Conservation (phyloP, 2,888 invertebrate genomes). For the Clunio marinus region DNA sequence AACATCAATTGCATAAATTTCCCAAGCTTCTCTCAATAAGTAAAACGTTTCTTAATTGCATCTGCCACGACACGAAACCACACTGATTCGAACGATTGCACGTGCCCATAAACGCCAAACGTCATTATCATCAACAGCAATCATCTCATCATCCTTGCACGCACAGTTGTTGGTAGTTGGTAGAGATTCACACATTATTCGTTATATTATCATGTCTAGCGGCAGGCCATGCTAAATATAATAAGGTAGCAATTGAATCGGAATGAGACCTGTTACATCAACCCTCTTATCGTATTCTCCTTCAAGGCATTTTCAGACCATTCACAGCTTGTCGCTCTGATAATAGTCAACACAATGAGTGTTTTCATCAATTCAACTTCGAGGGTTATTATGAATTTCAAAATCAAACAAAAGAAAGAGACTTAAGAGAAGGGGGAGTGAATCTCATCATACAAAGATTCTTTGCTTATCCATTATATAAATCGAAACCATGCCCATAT, state of each 20-base stretch:
- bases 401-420: conserved; percentile 7
- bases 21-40: no score
- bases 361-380: conserved; percentile 18
- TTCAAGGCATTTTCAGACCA: background rate
- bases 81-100: conserved; percentile 16
- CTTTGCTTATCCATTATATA: no score
- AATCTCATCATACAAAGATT: background rate
- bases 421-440: background rate
- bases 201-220: conserved; percentile 7
- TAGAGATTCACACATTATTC: background rate
- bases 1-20: no score
- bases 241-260: conserved; percentile 30
- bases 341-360: background rate
- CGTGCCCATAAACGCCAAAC: conserved; percentile 28
- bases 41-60: background rate
- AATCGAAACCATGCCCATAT: background rate
- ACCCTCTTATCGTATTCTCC: conserved; percentile 1
- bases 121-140: conserved; percentile 33
- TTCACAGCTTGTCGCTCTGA: conserved; percentile 18
- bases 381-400: conserved; percentile 13
- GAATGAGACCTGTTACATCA: background rate
- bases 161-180: background rate
- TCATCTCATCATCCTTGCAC: background rate
- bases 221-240: conserved; percentile 20
- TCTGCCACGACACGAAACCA: background rate